Conservation (phyloP, 2,888 invertebrate species). For the Elmis aenea region DNA sequence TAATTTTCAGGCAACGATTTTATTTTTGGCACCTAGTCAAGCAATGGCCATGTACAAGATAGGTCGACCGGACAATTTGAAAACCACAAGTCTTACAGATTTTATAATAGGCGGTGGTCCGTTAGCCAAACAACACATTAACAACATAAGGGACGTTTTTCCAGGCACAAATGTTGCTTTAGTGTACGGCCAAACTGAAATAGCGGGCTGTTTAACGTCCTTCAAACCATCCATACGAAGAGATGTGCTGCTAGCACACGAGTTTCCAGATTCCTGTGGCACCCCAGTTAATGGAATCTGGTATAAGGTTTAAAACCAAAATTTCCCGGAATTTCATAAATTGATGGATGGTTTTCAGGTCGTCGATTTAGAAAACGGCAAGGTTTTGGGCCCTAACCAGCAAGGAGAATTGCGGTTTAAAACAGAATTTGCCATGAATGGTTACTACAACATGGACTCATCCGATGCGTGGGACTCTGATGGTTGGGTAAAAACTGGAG, state of each 20-base stretch:
- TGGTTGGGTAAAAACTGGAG: constrained; percentile 50
- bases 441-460: constrained; percentile 48
- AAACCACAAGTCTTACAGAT: constrained; percentile 33
- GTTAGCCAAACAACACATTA: constrained; percentile 28
- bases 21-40: constrained; percentile 31
- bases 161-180: constrained; percentile 37
- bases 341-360: constrained; percentile 40
- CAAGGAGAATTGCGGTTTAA: constrained; percentile 52
- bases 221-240: constrained; percentile 31
- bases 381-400: constrained; percentile 47
- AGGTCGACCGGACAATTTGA: constrained; percentile 36
- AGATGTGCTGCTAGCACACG: constrained; percentile 29
- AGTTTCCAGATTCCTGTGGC: constrained; percentile 34
- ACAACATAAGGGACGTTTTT: constrained; percentile 34
- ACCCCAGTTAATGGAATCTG: constrained; percentile 29
- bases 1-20: constrained; percentile 9
- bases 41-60: constrained; percentile 31
- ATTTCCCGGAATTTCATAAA: not conserved
- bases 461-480: constrained; percentile 41
- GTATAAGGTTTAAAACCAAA: constrained; percentile 30
- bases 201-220: constrained; percentile 30
- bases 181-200: constrained; percentile 40
- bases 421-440: constrained; percentile 37
- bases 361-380: constrained; percentile 45
- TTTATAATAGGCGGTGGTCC: constrained; percentile 34